These are phyloP conservation scores for Lagorchestes hirsutus DNA, from an alignment of 2,797 vertebrate species.

Conservation along the genomic window DNA sequence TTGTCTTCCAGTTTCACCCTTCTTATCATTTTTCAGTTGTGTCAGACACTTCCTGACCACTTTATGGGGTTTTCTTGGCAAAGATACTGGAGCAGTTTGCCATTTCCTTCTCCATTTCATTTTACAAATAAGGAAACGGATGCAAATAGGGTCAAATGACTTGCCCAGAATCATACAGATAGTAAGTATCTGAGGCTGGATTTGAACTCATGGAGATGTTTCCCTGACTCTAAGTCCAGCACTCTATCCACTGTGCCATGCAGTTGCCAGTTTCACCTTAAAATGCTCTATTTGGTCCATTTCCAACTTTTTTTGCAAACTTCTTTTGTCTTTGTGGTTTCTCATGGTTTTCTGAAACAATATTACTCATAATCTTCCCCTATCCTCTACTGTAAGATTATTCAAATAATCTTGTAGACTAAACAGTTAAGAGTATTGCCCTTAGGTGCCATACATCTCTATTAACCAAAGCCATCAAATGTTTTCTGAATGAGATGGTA, in stretches of 20 bases:
- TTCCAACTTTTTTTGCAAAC: neutral
- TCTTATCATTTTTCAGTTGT: neutral
- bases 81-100: neutral
- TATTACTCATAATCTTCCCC: neutral
- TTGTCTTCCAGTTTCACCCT: neutral
- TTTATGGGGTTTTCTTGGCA: neutral
- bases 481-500: neutral
- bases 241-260: neutral
- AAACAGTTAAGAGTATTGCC: neutral
- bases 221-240: neutral
- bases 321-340: neutral
- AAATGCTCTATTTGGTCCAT: neutral
- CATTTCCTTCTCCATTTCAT: neutral
- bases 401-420: neutral
- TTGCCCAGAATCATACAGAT: neutral
- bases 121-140: neutral
- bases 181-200: neutral
- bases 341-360: neutral
- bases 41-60: neutral
- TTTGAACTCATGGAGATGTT: neutral
- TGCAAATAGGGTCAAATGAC: neutral
- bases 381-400: neutral
- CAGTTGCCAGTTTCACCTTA: neutral
- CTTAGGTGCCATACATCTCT: neutral
- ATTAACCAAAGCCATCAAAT: neutral